Evolutionary conservation across 2,888 invertebrate species (phyloP).

Genomic region (Ophion ventricosus): DNA sequence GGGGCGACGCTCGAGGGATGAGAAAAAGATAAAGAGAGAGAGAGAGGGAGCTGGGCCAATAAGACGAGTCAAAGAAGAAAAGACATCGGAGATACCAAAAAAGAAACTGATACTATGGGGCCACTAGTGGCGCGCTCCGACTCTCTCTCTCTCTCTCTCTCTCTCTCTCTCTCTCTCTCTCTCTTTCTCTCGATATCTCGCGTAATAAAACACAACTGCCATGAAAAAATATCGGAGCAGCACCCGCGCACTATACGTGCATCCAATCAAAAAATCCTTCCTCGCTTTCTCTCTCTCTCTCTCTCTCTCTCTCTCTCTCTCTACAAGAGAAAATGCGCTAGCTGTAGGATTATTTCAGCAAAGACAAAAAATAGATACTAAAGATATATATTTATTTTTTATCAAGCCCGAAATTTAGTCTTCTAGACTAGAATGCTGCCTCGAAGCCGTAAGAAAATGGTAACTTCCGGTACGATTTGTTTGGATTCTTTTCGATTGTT

Average conservation of each 20-base stretch:
- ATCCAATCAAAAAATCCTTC: conserved; percentile 6
- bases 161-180: neutral
- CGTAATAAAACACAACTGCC: neutral
- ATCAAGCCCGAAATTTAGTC: no score
- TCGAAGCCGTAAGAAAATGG: no score
- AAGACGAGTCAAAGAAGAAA: conserved; percentile 30
- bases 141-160: neutral
- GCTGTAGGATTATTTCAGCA: no score
- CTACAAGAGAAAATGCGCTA: no score
- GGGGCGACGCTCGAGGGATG: conserved; percentile 22
- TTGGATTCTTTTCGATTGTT: no score
- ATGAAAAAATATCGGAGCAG: neutral
- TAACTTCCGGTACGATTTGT: no score
- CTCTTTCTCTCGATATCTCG: conserved; percentile 47
- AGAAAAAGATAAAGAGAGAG: conserved; percentile 14
- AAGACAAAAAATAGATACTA: no score
- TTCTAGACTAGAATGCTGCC: no score
- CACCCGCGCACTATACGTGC: neutral
- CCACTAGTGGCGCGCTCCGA: neutral
- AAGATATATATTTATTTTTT: no score
- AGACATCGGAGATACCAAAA: neutral
- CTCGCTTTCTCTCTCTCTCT: neutral
- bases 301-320: no score
- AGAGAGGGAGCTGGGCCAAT: conserved; percentile 6
- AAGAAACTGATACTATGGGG: neutral